A percentile compares a stretch with the other conserved stretches of the same genome.
phyloP scores from a whole-genome alignment of 1,140 invertebrate genomes.

The Brachionus sp. region DNA sequence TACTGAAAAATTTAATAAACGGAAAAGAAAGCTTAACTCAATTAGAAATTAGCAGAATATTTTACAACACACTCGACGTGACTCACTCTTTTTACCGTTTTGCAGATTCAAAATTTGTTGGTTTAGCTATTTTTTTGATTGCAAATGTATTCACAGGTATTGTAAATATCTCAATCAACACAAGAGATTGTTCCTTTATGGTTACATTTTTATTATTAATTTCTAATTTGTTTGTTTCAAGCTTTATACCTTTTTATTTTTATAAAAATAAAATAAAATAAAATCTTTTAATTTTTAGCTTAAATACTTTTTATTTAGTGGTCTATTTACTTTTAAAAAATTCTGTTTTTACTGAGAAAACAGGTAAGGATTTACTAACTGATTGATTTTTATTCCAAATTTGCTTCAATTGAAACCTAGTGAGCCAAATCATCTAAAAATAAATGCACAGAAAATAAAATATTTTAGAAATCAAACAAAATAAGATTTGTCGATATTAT shows the following conservation, averaged over 20 bases:
- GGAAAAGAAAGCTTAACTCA: background rate
- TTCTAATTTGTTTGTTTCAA: background rate
- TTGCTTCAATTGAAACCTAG: too few relatives aligned
- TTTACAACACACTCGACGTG: background rate
- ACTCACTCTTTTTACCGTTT: background rate
- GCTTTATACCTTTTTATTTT: constrained; percentile 13
- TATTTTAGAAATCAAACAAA: too few relatives aligned
- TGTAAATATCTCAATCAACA: constrained; percentile 64
- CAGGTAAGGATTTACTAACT: too few relatives aligned
- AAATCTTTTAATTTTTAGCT: background rate
- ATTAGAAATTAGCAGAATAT: background rate
- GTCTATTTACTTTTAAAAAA: too few relatives aligned
- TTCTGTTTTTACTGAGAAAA: too few relatives aligned
- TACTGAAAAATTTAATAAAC: background rate
- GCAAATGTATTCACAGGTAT: constrained; percentile 74
- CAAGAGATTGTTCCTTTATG: background rate
- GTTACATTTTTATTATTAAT: background rate
- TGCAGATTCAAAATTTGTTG: constrained; percentile 62
- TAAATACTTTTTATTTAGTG: too few relatives aligned
- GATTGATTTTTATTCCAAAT: too few relatives aligned
- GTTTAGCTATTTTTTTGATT: constrained; percentile 72
- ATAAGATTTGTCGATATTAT: too few relatives aligned
- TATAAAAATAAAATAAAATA: background rate
- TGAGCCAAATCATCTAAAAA: too few relatives aligned
- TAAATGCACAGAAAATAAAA: too few relatives aligned